Evolutionary conservation across 2,113 vertebrate species (phyloP).

Genomic region (Sturnus vulgaris): DNA sequence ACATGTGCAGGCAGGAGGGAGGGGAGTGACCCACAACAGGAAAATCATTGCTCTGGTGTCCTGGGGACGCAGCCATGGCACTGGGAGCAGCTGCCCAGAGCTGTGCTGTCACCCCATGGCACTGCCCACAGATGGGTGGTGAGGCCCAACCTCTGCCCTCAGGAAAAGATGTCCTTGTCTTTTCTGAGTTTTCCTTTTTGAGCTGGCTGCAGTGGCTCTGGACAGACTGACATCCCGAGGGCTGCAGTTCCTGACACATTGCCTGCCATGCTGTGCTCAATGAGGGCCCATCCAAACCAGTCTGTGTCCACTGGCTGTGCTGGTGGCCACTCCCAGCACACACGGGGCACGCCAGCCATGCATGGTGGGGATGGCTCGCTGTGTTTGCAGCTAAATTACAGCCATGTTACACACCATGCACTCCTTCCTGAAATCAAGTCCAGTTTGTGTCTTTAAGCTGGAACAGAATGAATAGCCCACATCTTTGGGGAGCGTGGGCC

Average conservation of each 20-base stretch:
- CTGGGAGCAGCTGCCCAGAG: not conserved
- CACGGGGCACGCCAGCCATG: not conserved
- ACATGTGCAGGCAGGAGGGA: too few species aligned
- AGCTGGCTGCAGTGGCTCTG: not conserved
- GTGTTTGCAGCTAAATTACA: not conserved
- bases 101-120: fast-evolving
- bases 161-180: not conserved
- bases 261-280: not conserved
- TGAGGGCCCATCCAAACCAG: not conserved
- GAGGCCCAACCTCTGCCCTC: not conserved
- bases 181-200: not conserved
- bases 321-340: not conserved
- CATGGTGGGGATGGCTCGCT: not conserved
- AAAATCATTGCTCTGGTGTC: not conserved
- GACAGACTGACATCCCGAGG: fast-evolving
- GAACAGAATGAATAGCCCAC: constrained; percentile 2
- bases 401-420: not conserved
- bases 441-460: not conserved
- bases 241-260: fast-evolving
- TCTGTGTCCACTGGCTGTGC: fast-evolving
- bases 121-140: not conserved
- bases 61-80: not conserved
- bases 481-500: not conserved
- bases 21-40: too few species aligned
- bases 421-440: not conserved